phyloP scores from a whole-genome alignment of 2,113 vertebrate genomes.

The Chlorodrepanis virens region DNA sequence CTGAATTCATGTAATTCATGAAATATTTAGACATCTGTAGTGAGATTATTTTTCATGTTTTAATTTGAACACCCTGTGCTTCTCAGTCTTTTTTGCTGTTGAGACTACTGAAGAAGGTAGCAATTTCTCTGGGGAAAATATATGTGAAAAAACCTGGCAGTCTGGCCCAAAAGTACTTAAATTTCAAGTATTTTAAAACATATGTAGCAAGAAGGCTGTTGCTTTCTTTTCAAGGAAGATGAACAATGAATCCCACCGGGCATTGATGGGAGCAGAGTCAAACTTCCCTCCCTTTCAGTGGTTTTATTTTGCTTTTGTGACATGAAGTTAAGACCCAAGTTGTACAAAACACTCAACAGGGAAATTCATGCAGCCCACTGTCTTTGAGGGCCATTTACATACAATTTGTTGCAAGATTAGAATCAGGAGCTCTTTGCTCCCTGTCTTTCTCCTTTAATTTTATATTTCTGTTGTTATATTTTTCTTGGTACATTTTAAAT shows the following conservation, averaged over 20 bases:
- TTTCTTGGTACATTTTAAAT: background rate
- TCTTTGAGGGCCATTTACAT: background rate
- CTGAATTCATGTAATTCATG: background rate
- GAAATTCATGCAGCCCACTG: background rate
- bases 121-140: conserved; percentile 5
- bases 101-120: background rate
- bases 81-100: background rate
- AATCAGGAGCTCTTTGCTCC: background rate
- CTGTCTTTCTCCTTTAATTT: background rate
- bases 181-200: background rate
- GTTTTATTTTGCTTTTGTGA: background rate
- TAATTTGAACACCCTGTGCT: conserved; percentile 1
- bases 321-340: background rate
- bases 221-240: background rate
- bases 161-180: background rate
- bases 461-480: background rate
- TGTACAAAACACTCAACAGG: background rate
- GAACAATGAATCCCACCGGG: background rate
- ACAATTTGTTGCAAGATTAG: background rate
- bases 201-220: background rate
- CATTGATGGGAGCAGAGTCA: background rate
- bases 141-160: background rate
- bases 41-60: conserved; percentile 31
- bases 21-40: conserved; percentile 12
- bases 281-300: background rate